Base-by-base conservation (phyloP, 2,113 vertebrate species). In the Cheilinus undulatus region DNA sequence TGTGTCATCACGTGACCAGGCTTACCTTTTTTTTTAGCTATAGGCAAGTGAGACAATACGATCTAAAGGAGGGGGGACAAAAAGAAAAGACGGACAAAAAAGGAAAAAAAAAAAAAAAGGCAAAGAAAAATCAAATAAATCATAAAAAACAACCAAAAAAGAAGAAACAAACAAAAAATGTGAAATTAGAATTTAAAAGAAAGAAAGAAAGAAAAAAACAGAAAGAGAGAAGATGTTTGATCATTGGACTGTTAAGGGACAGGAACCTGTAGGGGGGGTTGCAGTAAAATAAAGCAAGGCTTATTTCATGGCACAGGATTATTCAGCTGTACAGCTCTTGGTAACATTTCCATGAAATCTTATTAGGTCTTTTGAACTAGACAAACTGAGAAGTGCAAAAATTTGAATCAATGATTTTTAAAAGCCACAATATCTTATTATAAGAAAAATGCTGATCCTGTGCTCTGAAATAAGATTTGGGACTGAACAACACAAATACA, bases 21-120 rank as follows among this genome's bases (percentile, higher is more conserved):
- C 97, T 98, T 99, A 98, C 97, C 97, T 98, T 91, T 45, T n/a
- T 45, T 45, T 45, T 97, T 94, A 96, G 94, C 96, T 95, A 97
- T 96, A 97, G 93, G 96, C 95, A 96, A 98, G 95, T 96, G 96
- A 96, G 94, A 96, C 96, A 98, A 95, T 97, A 98, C 95, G 96
- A 99, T 99, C 98, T 99, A 97, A 96, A 96, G 94, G 94, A 92
- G 91, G 76, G 60, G 54, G 22, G 13, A 45, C 5, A 65, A 60
- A 77, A 65, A 40, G 3, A 94, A 95, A 94, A 92, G 5, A 24
- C 59, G 24, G 48, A 38, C 30, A 66, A 43, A 28, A 60, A 93
- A 93, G 93, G 92, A 90, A 95, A 90, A 94, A 91, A 90, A 42
- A 28, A 3, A 45, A 52, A 57, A 70, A 46, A 7, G 46, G 75